phyloP scores from a whole-genome alignment of 2,797 vertebrate genomes.

The Glyptemys insculpta region DNA sequence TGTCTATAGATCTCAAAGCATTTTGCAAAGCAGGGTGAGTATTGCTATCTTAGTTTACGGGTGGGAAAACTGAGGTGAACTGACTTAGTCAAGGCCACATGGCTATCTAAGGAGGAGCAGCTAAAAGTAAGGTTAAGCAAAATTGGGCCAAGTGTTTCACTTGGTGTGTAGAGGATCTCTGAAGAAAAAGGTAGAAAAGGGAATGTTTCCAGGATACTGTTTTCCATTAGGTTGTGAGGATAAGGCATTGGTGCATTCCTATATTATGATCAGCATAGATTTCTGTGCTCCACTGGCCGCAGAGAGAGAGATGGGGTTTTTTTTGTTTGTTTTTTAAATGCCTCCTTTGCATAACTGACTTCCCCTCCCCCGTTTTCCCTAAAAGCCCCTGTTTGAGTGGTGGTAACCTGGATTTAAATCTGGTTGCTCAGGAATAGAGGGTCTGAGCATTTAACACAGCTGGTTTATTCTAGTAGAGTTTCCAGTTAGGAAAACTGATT shows the following conservation, averaged over 20 bases:
- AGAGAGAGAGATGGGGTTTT: no score
- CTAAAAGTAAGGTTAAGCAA: not conserved
- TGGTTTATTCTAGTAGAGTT: not conserved
- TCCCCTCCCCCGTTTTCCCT: not conserved
- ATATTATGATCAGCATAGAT: not conserved
- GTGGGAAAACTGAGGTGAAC: not conserved
- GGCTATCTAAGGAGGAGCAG: not conserved
- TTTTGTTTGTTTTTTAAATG: not conserved
- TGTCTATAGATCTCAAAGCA: not conserved
- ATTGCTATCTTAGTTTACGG: not conserved
- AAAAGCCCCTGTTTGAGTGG: not conserved
- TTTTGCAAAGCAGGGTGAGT: not conserved
- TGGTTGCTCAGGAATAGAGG: not conserved
- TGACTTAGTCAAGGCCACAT: accelerated
- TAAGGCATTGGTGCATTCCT: not conserved
- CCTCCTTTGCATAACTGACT: not conserved
- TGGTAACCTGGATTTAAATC: not conserved
- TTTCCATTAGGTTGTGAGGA: not conserved
- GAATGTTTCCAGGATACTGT: not conserved
- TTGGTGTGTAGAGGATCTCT: not conserved
- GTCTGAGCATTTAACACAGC: not conserved
- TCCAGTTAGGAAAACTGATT: not conserved
- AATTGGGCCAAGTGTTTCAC: not conserved
- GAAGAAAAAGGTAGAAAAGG: not conserved
- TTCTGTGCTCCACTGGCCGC: not conserved